phyloP scores from a whole-genome alignment of 1,140 invertebrate species.

The Pseudachorutes palmiensis region DNA sequence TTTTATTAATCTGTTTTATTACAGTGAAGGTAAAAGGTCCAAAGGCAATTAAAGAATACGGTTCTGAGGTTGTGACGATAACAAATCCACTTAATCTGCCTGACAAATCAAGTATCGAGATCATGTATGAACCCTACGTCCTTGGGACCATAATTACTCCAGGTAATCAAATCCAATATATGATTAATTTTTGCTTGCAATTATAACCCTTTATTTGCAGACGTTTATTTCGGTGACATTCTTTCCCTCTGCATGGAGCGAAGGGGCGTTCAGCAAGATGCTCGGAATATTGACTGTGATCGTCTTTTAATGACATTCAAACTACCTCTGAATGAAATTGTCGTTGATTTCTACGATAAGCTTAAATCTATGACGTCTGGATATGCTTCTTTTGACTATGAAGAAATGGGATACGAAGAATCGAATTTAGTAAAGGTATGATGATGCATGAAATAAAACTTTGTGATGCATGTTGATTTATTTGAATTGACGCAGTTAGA shows the following conservation, averaged over 20 bases:
- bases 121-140: constrained; percentile 82
- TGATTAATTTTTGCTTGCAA: background rate
- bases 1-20: constrained; percentile 15
- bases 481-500: constrained; percentile 51
- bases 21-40: constrained; percentile 59
- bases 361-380: constrained; percentile 84
- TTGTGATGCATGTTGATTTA: background rate
- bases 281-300: constrained; percentile 69
- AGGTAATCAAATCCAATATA: constrained; percentile 43
- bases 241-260: constrained; percentile 66
- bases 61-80: constrained; percentile 59
- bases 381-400: constrained; percentile 96
- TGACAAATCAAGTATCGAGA: constrained; percentile 54
- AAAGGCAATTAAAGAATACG: constrained; percentile 60
- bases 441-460: background rate
- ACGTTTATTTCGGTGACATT: constrained; percentile 59
- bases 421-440: constrained; percentile 64
- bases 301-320: constrained; percentile 71
- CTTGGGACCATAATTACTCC: constrained; percentile 83
- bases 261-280: constrained; percentile 65
- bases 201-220: constrained; percentile 43
- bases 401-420: constrained; percentile 72
- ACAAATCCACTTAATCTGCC: constrained; percentile 81
- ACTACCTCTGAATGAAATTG: constrained; percentile 85
- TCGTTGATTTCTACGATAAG: constrained; percentile 88